phyloP scores from a whole-genome alignment of 1,140 invertebrate species.

The Scaptomyza graminum region DNA sequence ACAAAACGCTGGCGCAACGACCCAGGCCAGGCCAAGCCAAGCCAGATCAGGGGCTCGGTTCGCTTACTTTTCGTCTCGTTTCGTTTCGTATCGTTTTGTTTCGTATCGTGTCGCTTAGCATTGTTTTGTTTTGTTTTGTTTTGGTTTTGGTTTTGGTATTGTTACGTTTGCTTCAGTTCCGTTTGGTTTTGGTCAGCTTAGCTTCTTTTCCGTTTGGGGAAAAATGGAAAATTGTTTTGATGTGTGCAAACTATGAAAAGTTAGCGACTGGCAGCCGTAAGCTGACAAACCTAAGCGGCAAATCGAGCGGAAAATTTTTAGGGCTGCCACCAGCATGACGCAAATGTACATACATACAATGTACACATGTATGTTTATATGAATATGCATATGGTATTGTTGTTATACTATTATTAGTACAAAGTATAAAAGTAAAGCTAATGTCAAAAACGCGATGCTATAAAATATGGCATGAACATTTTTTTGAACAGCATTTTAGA shows the following conservation, averaged over 20 bases:
- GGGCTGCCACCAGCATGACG: slow-evolving; percentile 6
- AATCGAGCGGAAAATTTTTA: slow-evolving; percentile 36
- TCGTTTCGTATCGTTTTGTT: slow-evolving; percentile 2
- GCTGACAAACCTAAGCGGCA: slow-evolving; percentile 28
- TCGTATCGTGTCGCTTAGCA: neutral
- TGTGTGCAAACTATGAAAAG: slow-evolving; percentile 37
- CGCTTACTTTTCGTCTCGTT: neutral
- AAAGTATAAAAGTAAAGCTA: slow-evolving; percentile 13
- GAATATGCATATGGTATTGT: neutral
- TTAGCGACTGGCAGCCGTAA: slow-evolving; percentile 19
- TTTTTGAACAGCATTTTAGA: neutral
- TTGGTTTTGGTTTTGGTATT: neutral
- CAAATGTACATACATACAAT: neutral
- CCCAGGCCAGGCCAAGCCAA: neutral
- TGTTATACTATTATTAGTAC: slow-evolving; percentile 8
- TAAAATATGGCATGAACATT: neutral
- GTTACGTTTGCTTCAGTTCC: slow-evolving; percentile 12
- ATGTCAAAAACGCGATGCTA: neutral
- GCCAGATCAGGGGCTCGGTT: neutral
- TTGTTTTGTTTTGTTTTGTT: neutral
- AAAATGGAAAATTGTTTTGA: slow-evolving; percentile 41
- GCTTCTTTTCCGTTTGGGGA: neutral
- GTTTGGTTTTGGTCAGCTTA: slow-evolving; percentile 13
- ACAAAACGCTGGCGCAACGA: slow-evolving; percentile 36
- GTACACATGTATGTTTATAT: neutral